Percentiles rank a stretch among this genome's conserved stretches.
These are phyloP conservation scores for Lagria hirta DNA, from an alignment of 2,888 invertebrate species.

Conservation along the genomic window DNA sequence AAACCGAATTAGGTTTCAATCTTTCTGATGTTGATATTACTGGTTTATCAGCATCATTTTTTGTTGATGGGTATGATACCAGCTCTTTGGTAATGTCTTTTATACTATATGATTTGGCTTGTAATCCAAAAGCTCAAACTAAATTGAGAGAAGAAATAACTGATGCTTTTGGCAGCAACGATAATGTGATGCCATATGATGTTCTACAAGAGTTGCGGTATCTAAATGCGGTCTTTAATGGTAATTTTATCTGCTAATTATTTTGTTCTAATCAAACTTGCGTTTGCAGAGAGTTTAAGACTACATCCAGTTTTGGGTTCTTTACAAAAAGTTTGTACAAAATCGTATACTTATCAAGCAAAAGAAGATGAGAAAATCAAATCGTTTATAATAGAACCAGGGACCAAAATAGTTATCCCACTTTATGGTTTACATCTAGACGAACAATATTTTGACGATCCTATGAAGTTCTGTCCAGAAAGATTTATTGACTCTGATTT, in stretches of 20 bases:
- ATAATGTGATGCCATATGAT: constrained; percentile 54
- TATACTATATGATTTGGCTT: constrained; percentile 55
- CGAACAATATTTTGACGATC: constrained; percentile 48
- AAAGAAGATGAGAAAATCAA: constrained; percentile 27
- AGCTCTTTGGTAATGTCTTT: constrained; percentile 55
- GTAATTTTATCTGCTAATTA: constrained; percentile 38
- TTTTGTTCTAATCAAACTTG: not conserved
- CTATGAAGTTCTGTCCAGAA: constrained; percentile 50
- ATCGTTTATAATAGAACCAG: constrained; percentile 37
- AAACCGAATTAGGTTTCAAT: constrained; percentile 21
- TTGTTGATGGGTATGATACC: constrained; percentile 59
- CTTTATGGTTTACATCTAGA: constrained; percentile 46
- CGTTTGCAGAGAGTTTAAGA: constrained; percentile 27
- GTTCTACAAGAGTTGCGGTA: constrained; percentile 55
- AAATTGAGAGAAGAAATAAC: constrained; percentile 53
- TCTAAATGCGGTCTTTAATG: constrained; percentile 55
- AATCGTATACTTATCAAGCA: constrained; percentile 32
- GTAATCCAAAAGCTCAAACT: constrained; percentile 52
- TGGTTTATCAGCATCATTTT: constrained; percentile 59
- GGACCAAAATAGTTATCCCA: constrained; percentile 46
- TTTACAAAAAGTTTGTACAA: constrained; percentile 36
- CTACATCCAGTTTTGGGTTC: constrained; percentile 29
- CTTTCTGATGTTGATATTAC: constrained; percentile 54
- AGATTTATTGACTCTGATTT: constrained; percentile 45
- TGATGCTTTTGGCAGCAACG: constrained; percentile 44